Evolutionary conservation across 2,113 vertebrate species (phyloP).

Genomic region (Hoplias malabaricus): DNA sequence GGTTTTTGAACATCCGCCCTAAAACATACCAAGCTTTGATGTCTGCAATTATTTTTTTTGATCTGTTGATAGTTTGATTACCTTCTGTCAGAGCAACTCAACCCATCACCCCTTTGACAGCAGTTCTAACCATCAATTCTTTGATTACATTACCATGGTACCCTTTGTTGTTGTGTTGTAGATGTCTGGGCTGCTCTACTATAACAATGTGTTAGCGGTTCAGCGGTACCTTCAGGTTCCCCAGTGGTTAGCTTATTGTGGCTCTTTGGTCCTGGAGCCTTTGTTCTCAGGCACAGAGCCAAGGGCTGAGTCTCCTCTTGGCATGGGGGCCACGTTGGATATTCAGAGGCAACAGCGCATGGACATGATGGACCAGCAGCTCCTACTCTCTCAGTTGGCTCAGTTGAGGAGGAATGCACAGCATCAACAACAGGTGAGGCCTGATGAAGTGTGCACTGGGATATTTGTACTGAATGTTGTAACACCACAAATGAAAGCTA

Average conservation of each 20-base stretch:
- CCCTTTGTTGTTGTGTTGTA: conserved; percentile 55
- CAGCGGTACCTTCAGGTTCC: conserved; percentile 82
- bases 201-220: conserved; percentile 75
- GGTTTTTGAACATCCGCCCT: no score
- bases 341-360: conserved; percentile 94
- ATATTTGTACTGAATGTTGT: no score
- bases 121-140: no score
- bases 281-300: conserved; percentile 86
- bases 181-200: conserved; percentile 87
- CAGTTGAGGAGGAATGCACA: conserved; percentile 65
- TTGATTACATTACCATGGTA: background rate
- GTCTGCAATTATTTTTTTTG: no score
- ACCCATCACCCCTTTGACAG: no score
- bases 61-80: no score
- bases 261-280: conserved; percentile 83
- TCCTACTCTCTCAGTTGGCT: conserved; percentile 88
- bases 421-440: conserved; percentile 22
- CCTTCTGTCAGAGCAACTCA: background rate
- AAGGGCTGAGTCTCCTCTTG: conserved; percentile 78
- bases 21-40: no score
- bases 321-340: conserved; percentile 95
- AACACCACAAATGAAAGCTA: no score
- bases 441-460: background rate
- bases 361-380: conserved; percentile 90
- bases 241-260: conserved; percentile 77